Evolutionary conservation across 2,888 invertebrate genomes (phyloP), one percentile per base, ranked within the genome.

Genomic region (Melieria omissa): DNA sequence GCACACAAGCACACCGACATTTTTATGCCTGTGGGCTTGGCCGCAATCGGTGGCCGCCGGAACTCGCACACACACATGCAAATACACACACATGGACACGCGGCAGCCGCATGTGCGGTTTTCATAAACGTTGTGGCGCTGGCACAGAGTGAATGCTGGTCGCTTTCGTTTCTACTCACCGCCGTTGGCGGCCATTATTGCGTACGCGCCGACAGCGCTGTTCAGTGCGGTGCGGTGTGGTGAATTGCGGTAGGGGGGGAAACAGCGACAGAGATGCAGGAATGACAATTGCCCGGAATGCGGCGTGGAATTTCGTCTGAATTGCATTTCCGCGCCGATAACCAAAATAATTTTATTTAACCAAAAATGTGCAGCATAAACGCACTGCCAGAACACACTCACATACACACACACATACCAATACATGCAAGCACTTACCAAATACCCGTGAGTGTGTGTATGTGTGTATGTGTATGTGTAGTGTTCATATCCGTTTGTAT

Each of bases 331-430:
- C 58, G 45, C 60, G 42, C 65, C 49, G 70, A 65, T 70, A 70
- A 65, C 52, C 70, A 16, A 70, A 70, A 70, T 70, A 52, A 65
- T 70, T 70, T 64, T 70, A 60, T 65, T 65, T 65, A 52, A 62
- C 61, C 68, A 69, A 65, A 65, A 65, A 49, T 70, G 58, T 64
- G 49, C 60, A 58, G 49, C 60, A 58, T 29, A 29, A 29, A 29
- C 29, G 29, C 29, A 29, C 29, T 29, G 29, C 29, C 6, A n/a
- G 9, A 29, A 41, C 41, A 41, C 58, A 58, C 9, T 29, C 8
- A 9, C 29, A 9, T 29, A 8, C 16, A 58, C 12, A 49, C 3
- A 49, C 49, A 1, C 1, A 29, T 29, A 29, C 29, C 29, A 29
- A 29, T 29, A 29, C 29, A 29, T 29, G 29, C 29, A 29, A 29